Conservation (phyloP, 2,113 vertebrate genomes). For the Pristiophorus japonicus region DNA sequence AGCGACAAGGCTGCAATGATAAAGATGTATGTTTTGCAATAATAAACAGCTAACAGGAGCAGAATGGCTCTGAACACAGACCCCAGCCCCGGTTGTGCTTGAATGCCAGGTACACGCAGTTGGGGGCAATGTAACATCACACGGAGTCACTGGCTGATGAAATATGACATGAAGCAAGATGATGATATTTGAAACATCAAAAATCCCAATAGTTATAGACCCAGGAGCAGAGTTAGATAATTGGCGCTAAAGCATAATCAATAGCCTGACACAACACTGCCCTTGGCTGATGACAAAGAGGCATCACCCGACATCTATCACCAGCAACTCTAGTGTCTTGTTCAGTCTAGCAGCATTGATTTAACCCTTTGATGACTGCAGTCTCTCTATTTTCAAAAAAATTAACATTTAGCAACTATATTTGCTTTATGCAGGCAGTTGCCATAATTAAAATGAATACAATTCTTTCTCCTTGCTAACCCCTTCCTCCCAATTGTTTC, state of each 20-base stretch:
- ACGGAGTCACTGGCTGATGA: constrained; percentile 24
- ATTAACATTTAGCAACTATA: background rate
- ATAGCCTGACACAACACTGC: constrained; percentile 8
- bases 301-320: background rate
- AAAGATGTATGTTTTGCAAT: background rate
- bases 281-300: constrained; percentile 25
- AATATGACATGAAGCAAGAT: constrained; percentile 2
- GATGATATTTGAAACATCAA: constrained; percentile 28
- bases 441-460: background rate
- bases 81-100: background rate
- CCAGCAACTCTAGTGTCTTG: background rate
- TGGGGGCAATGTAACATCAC: background rate
- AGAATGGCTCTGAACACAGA: background rate
- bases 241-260: constrained; percentile 35
- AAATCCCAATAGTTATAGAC: constrained; percentile 31
- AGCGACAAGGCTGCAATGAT: background rate
- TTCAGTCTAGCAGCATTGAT: background rate
- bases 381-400: background rate
- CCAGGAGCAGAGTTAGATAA: constrained; percentile 21
- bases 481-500: background rate
- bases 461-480: background rate
- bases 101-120: background rate
- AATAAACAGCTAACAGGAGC: constrained; percentile 27
- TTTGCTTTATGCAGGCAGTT: background rate
- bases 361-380: background rate